Base-by-base conservation (phyloP, 2,888 invertebrate genomes). In the Schrankia costaestrigalis region DNA sequence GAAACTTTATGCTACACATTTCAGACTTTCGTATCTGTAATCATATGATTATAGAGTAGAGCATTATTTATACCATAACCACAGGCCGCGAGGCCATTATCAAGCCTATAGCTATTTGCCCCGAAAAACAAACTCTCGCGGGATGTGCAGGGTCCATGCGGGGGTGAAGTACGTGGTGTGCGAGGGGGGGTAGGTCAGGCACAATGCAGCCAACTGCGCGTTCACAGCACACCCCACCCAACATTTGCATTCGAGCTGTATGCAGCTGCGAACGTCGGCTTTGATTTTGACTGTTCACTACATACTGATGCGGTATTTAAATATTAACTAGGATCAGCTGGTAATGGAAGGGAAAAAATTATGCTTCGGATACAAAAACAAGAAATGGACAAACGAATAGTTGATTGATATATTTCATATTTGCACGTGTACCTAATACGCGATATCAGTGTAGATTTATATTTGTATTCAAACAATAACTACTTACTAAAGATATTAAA, bases 51-150 rank as follows among this genome's bases (percentile, higher is more conserved):
- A n/a, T n/a, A n/a, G n/a, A 13, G 63, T 68, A 76, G 80, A 85
- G 85, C 59, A 65, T 26, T 53, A 9, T 57, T n/a, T 44, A 3
- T 0, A 18, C 26, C 45, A 43, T 50, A 52, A 31, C 57, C 63
- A 54, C 61, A 67, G 57, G 63, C 78, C 82, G 82, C 80, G 87
- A 81, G 83, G 83, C 87, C 86, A 87, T 87, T 86, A 87, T 86
- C 85, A 82, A 84, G 87, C 85, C 87, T 86, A 86, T 86, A 86
- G 87, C 85, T 86, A 86, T 87, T 86, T 86, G 87, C 87, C 78
- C 86, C 87, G 84, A 86, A 86, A 87, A 87, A 87, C 87, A 87
- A 86, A 87, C 87, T 87, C 86, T 85, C 85, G 84, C 83, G 87
- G 86, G 86, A 85, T 78, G 76, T 66, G 76, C 63, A 56, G 72